Evolutionary conservation across 2,113 vertebrate genomes (phyloP).

Genomic region (Turdus rufiventris): DNA sequence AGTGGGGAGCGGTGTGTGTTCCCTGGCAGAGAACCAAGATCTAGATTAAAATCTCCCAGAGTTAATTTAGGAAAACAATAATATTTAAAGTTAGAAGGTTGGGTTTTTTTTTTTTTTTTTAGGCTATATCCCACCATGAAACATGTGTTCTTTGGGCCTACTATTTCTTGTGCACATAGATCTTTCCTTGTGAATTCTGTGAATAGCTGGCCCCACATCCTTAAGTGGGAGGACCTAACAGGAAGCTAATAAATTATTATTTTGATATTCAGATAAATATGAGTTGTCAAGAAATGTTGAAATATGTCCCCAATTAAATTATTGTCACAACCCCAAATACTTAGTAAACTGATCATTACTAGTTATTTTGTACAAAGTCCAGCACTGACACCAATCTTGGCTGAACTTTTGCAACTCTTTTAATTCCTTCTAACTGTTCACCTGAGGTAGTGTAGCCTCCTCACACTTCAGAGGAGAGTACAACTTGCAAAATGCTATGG

Average conservation of each 20-base stretch:
- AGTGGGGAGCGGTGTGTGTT: constrained; percentile 50
- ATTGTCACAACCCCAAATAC: neutral
- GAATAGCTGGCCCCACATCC: neutral
- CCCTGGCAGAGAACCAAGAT: constrained; percentile 47
- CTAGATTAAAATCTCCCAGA: constrained; percentile 64
- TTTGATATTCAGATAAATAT: neutral
- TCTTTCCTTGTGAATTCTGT: neutral
- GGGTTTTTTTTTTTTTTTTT: neutral
- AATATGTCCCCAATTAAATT: neutral
- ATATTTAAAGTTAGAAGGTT: constrained; percentile 50
- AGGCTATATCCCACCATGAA: neutral
- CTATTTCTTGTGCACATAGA: neutral
- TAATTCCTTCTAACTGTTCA: neutral
- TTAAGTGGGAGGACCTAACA: neutral
- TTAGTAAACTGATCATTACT: neutral
- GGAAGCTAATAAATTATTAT: neutral
- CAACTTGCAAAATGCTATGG: neutral
- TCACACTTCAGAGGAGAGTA: neutral
- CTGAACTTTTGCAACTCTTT: neutral
- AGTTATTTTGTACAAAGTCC: neutral
- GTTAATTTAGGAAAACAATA: constrained; percentile 68
- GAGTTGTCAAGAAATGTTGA: neutral
- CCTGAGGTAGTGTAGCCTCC: neutral
- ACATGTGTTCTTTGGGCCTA: neutral
- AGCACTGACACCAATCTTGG: neutral